These are phyloP conservation scores for Eremobia ochroleuca DNA, from an alignment of 2,888 invertebrate species.

Conservation along the genomic window DNA sequence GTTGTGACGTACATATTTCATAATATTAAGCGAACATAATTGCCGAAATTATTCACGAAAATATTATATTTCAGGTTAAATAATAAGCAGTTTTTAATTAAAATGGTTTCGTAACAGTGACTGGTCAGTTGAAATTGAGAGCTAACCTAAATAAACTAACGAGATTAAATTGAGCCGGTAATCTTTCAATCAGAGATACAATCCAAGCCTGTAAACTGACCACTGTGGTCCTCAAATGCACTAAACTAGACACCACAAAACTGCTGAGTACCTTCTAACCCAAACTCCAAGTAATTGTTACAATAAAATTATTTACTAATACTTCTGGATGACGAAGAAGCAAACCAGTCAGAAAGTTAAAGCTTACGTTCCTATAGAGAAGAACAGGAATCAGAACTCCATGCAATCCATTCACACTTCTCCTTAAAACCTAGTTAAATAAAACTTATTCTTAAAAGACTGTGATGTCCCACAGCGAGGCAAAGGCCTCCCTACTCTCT, in stretches of 20 bases:
- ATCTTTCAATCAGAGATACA: constrained; percentile 37
- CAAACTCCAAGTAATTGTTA: background rate
- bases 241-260: background rate
- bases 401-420: background rate
- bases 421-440: background rate
- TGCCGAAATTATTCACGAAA: constrained; percentile 23
- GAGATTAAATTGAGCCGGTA: constrained; percentile 37
- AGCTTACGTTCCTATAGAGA: background rate
- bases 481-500: too few relatives aligned
- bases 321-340: background rate
- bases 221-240: background rate
- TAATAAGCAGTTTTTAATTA: constrained; percentile 16
- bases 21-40: constrained; percentile 19
- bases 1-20: constrained; percentile 44
- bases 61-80: constrained; percentile 11
- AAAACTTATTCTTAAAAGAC: too few relatives aligned
- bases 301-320: background rate
- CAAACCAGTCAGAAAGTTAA: background rate
- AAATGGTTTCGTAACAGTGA: constrained; percentile 26
- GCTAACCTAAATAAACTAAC: constrained; percentile 45
- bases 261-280: background rate
- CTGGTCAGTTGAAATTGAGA: constrained; percentile 22
- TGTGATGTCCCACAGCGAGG: too few relatives aligned
- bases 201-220: background rate
- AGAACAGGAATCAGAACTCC: background rate